A percentile compares a stretch with the other conserved stretches of the same genome.
Evolutionary conservation across 2,797 vertebrate species (phyloP).

Genomic region (Girardinus metallicus): DNA sequence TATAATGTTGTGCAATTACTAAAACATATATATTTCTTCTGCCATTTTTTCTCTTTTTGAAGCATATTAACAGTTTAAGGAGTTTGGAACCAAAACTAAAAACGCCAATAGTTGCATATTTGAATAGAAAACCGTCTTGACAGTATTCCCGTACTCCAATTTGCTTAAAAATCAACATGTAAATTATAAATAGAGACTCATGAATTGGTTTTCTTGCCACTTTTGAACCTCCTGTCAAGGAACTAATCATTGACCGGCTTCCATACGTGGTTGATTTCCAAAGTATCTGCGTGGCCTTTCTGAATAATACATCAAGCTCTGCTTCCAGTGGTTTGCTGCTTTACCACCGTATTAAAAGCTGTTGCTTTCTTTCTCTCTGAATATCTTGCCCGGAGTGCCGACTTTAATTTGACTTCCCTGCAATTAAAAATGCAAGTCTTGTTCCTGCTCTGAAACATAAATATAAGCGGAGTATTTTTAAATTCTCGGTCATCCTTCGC

Average conservation of each 20-base stretch:
- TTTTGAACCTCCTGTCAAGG: slow-evolving; percentile 1
- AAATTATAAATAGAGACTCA: slow-evolving; percentile 5
- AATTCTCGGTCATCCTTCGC: slow-evolving; percentile 21
- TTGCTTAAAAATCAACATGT: background rate
- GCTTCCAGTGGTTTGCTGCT: slow-evolving; percentile 20
- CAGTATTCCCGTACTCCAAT: background rate
- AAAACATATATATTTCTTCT: background rate
- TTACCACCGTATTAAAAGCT: slow-evolving; percentile 28
- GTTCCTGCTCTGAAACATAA: slow-evolving; percentile 14
- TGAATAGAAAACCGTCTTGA: background rate
- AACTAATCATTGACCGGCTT: slow-evolving; percentile 33
- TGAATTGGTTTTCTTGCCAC: slow-evolving; percentile 8
- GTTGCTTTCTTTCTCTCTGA: slow-evolving; percentile 10
- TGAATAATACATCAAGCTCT: slow-evolving; percentile 60
- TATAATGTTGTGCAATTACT: no score
- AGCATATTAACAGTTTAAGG: no score
- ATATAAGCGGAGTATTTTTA: slow-evolving; percentile 22
- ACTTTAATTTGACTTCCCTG: slow-evolving; percentile 15
- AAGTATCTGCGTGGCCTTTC: slow-evolving; percentile 36
- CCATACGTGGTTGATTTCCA: slow-evolving; percentile 32
- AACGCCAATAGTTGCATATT: background rate
- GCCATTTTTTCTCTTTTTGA: no score
- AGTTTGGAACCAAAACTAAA: no score
- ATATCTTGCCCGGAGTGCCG: slow-evolving; percentile 11
- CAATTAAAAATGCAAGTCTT: slow-evolving; percentile 29